Conservation (phyloP, 2,888 invertebrate genomes). For the Phlogophora meticulosa region DNA sequence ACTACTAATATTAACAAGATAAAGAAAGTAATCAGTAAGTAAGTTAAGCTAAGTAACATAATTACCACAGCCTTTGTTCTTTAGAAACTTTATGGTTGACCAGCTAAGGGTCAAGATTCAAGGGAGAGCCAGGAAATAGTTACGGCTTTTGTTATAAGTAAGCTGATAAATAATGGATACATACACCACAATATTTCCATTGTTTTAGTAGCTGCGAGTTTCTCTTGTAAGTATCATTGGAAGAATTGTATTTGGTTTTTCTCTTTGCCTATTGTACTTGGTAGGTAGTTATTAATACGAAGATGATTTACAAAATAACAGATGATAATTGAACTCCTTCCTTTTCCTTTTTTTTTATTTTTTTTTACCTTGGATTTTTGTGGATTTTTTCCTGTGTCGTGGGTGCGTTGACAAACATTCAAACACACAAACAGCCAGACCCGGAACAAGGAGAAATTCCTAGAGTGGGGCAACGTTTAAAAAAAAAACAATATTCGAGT, state of each 20-base stretch:
- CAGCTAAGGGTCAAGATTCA: constrained; percentile 44
- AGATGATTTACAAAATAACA: too few relatives aligned
- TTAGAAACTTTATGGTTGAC: constrained; percentile 37
- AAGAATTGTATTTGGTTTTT: constrained; percentile 22
- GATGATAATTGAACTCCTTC: too few relatives aligned
- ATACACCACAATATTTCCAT: constrained; percentile 22
- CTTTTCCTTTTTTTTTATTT: too few relatives aligned
- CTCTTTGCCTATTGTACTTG: neutral
- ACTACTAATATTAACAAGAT: constrained; percentile 2
- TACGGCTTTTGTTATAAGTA: constrained; percentile 33
- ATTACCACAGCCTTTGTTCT: constrained; percentile 9
- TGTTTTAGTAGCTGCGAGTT: constrained; percentile 23
- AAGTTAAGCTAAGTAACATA: constrained; percentile 10
- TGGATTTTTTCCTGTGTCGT: too few relatives aligned
- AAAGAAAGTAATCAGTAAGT: constrained; percentile 31
- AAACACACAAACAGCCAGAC: too few relatives aligned
- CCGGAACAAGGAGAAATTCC: too few relatives aligned
- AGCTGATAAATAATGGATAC: constrained; percentile 39
- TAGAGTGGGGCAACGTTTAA: too few relatives aligned
- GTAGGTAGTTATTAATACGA: neutral
- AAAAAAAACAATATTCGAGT: too few relatives aligned
- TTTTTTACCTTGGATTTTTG: too few relatives aligned
- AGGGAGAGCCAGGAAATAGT: constrained; percentile 23
- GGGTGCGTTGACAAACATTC: too few relatives aligned
- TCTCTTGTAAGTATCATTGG: constrained; percentile 13